Conservation (phyloP, 1,140 invertebrate species). For the Eupeodes corollae region DNA sequence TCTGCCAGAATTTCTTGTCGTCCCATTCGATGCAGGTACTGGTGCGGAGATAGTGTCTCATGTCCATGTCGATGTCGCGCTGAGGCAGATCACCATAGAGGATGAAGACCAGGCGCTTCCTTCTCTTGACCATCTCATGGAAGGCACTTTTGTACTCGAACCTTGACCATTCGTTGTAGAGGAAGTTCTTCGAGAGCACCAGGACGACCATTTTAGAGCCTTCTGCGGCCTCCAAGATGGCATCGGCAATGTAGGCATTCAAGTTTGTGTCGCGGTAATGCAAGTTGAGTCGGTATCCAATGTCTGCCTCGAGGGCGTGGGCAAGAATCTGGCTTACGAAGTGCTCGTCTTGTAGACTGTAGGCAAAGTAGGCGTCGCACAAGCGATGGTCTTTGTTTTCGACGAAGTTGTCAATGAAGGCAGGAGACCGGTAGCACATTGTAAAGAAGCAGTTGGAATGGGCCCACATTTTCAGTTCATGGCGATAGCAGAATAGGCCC, state of each 20-base stretch:
- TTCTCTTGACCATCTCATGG: constrained; percentile 76
- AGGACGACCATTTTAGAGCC: constrained; percentile 81
- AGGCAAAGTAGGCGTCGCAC: constrained; percentile 84
- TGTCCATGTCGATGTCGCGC: constrained; percentile 77
- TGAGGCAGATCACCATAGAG: constrained; percentile 73
- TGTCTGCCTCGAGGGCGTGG: constrained; percentile 66
- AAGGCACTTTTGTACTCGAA: constrained; percentile 87
- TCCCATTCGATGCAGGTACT: constrained; percentile 86
- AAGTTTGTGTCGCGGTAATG: constrained; percentile 79
- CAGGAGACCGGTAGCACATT: constrained; percentile 68
- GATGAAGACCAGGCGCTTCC: constrained; percentile 72
- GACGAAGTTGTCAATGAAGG: constrained; percentile 57
- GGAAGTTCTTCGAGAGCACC: constrained; percentile 83
- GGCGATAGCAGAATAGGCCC: constrained; percentile 66
- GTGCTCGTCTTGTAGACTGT: constrained; percentile 79
- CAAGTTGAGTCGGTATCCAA: constrained; percentile 67
- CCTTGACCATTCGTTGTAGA: constrained; percentile 86
- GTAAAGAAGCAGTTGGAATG: constrained; percentile 65
- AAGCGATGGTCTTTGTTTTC: constrained; percentile 65
- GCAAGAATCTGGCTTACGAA: constrained; percentile 78
- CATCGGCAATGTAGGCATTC: constrained; percentile 73
- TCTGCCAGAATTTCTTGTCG: constrained; percentile 90
- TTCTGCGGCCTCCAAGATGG: constrained; percentile 81
- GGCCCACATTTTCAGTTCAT: constrained; percentile 74
- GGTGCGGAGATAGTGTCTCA: constrained; percentile 77